Base-by-base conservation (phyloP, 2,797 vertebrate species). In the Oreortyx pictus region DNA sequence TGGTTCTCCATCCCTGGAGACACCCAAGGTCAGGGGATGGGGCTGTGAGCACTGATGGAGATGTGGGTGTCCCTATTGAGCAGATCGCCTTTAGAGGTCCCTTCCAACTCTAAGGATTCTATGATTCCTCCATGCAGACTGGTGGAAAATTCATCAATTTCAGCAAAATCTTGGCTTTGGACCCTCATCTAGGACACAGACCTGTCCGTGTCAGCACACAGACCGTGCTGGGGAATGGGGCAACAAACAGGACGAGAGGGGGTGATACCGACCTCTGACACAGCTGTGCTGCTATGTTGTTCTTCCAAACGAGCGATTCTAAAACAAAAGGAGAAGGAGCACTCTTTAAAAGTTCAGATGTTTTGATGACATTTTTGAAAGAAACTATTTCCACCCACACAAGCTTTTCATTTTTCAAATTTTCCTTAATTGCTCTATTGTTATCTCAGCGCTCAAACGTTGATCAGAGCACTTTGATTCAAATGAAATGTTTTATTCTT, bases 361-460 rank as follows among this genome's bases (percentile, higher is more conserved):
- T 94, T 96, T 90, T 91, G 93, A 80, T 95, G 93, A 90, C 92
- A 87, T 72, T 66, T 94, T 59, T 49, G 54, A 93, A 81, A 83
- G 82, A 88, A 94, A 66, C 23, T 72, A 7, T 22, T 96, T 56
- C 92, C 84, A 39, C 94, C 95, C 89, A 94, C 95, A 37, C 73
- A 17, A 83, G 82, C 81, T 83, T 90, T 93, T 95, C 76, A 75
- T 85, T 94, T 31, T 86, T 61, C 49, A 93, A 90, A 54, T 83
- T 95, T 87, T 78, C 70, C 87, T 78, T 96, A 96, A 96, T 96
- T 95, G 89, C 92, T 95, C 94, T 59, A 85, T 93, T 96, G 93
- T 96, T 94, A 89, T 72, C 94, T 91, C 90, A 94, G 87, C 72
- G 84, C 79, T 76, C 91, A 70, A 66, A 93, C 93, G 90, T 94